phyloP scores from a whole-genome alignment of 2,888 invertebrate species.

The Hipparchia sbordonii region DNA sequence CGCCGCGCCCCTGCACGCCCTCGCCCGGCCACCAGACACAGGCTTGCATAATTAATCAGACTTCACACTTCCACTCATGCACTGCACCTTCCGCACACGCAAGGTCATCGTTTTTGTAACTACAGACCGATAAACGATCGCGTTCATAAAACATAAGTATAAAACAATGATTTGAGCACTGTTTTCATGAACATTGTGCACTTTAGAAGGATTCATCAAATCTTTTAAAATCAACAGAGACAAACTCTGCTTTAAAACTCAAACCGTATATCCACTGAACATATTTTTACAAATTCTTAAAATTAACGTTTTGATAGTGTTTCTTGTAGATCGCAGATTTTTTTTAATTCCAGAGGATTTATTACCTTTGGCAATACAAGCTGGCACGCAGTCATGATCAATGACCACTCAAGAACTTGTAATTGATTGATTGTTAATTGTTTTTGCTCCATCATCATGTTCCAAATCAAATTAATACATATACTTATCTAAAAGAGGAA shows the following conservation, averaged over 20 bases:
- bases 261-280: too few relatives aligned
- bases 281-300: background rate
- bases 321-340: too few relatives aligned
- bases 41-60: constrained; percentile 78
- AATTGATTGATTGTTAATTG: too few relatives aligned
- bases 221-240: too few relatives aligned
- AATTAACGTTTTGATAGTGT: background rate
- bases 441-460: too few relatives aligned
- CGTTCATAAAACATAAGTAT: background rate
- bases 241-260: too few relatives aligned
- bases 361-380: too few relatives aligned
- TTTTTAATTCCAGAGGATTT: too few relatives aligned
- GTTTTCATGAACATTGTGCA: background rate
- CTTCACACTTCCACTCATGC: constrained; percentile 58
- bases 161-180: background rate
- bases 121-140: constrained; percentile 27
- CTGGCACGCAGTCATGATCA: too few relatives aligned
- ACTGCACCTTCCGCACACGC: constrained; percentile 69
- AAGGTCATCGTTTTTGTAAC: constrained; percentile 71
- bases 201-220: background rate
- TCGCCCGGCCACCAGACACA: constrained; percentile 66
- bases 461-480: background rate
- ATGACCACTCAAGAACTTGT: too few relatives aligned
- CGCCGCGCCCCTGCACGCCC: constrained; percentile 40
- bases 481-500: too few relatives aligned